Evolutionary conservation across 2,113 vertebrate species (phyloP), one percentile per base, ranked within the genome.

Genomic region (Hemicordylus capensis): DNA sequence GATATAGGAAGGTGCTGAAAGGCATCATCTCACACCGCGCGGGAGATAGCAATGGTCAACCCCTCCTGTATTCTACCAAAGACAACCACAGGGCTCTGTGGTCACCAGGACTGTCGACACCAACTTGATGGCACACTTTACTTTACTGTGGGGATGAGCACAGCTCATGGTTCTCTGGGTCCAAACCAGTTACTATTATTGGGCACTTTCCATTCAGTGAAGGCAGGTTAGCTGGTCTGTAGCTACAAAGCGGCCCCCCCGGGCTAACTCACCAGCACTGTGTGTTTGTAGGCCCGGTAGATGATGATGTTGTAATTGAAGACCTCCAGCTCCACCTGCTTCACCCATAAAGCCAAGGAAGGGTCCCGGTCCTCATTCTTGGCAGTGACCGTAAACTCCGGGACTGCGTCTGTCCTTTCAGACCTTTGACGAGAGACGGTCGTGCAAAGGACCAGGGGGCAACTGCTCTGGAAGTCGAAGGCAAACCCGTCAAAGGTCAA

Each of bases 391-490:
- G 97, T 96, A 89, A 99, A 99, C 0, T 85, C 89, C 0, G 98
- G 98, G 80, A 98, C 95, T 0, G 85, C 88, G 22, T 96, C 93
- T 0, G 95, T 90, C 79, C 93, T 90, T 80, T 94, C 91, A 0
- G 22, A 88, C 81, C 77, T 87, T 0, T 90, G 93, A 81, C 94
- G 85, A 63, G 86, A 81, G 46, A 95, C 94, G 0, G 97, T 98
- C 75, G 97, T 98, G 90, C 97, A 98, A 89, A 99, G 95, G 89
- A 96, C 94, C 46, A 99, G 93, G 0, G 97, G 94, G 14, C 99
- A 99, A 89, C 98, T 99, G 95, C 98, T 99, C 94, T 99, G 99
- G 86, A 98, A 97, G 93, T 99, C 99, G 22, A 99, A 99, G 0
- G 98, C 94, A 76, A 96, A 95, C 14, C 98, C 97, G 0, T 97